phyloP scores from a whole-genome alignment of 2,113 vertebrate genomes.

The Tachycineta bicolor region DNA sequence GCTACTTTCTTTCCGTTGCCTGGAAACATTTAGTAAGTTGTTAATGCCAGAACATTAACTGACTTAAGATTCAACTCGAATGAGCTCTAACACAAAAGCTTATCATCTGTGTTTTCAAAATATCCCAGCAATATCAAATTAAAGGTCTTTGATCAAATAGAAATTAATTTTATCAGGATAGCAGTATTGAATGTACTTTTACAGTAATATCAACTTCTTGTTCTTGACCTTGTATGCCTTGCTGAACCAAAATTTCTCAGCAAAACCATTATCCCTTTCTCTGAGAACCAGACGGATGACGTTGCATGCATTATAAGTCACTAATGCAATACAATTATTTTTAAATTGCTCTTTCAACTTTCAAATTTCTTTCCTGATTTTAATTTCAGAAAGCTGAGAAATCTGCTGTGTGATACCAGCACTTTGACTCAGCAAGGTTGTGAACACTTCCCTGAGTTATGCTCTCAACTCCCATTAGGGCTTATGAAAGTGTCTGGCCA shows the following conservation, averaged over 20 bases:
- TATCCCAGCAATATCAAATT: background rate
- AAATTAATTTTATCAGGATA: background rate
- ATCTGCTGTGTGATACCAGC: background rate
- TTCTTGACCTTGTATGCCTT: background rate
- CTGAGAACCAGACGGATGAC: background rate
- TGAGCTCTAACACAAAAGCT: background rate
- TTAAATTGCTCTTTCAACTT: background rate
- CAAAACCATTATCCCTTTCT: background rate
- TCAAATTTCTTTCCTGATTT: background rate
- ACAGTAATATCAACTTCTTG: background rate
- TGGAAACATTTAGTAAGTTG: constrained; percentile 65
- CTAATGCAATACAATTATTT: background rate
- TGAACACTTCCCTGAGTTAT: background rate
- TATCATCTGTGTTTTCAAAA: background rate
- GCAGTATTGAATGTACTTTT: background rate
- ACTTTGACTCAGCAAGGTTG: background rate
- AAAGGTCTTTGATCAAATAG: background rate
- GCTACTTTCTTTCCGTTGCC: constrained; percentile 58
- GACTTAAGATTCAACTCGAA: background rate
- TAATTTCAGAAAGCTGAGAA: background rate
- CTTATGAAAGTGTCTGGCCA: background rate
- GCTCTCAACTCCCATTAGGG: background rate
- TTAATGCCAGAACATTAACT: background rate
- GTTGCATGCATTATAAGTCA: background rate
- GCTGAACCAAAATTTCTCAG: background rate